Percentiles rank a stretch among this genome's conserved stretches.
These are phyloP conservation scores for Calephelis perditalis DNA, from an alignment of 2,888 invertebrate genomes.

Conservation along the genomic window DNA sequence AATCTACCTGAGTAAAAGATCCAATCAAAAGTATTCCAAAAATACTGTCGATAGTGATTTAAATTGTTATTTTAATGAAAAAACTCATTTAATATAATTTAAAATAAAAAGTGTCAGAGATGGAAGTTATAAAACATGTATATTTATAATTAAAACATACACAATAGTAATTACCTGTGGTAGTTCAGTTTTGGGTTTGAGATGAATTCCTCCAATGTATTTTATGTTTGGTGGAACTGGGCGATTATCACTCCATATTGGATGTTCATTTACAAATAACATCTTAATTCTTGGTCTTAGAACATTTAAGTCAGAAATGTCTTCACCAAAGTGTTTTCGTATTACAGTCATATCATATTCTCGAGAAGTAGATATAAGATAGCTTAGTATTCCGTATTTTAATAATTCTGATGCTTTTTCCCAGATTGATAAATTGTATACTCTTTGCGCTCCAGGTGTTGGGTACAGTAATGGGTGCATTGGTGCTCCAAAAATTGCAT, in stretches of 20 bases:
- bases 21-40: too few species aligned
- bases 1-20: too few species aligned
- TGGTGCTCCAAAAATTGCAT: constrained; percentile 32
- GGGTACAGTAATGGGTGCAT: constrained; percentile 34
- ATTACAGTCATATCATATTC: constrained; percentile 30
- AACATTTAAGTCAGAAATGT: constrained; percentile 33
- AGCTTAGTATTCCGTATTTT: constrained; percentile 20
- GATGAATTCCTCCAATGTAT: constrained; percentile 57
- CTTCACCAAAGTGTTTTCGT: constrained; percentile 35
- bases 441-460: constrained; percentile 4
- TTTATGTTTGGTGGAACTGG: constrained; percentile 57
- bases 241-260: constrained; percentile 45
- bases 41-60: too few species aligned
- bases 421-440: constrained; percentile 32
- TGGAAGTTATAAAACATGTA: not conserved
- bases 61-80: too few species aligned
- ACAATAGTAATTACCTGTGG: constrained; percentile 40
- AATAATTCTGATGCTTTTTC: constrained; percentile 39
- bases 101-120: too few species aligned
- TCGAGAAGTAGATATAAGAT: not conserved
- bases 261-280: constrained; percentile 56
- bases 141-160: not conserved
- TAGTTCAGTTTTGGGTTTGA: constrained; percentile 44
- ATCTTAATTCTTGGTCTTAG: constrained; percentile 43
- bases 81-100: too few species aligned